These are phyloP conservation scores for Spermophilus dauricus DNA, from an alignment of 2,113 vertebrate genomes.

Conservation along the genomic window DNA sequence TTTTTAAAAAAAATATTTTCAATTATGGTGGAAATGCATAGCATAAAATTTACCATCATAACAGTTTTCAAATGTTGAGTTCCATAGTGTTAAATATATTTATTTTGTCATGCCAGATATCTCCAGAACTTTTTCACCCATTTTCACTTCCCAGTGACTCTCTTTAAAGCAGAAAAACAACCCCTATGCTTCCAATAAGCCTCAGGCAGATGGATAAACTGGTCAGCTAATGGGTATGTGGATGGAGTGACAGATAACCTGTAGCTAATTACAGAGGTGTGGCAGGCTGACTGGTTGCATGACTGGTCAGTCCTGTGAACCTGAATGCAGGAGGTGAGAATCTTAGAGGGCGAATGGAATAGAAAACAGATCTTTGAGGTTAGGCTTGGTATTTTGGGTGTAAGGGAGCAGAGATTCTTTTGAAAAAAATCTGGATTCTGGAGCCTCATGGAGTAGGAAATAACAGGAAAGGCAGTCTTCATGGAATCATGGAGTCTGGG, in stretches of 20 bases:
- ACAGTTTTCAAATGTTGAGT: neutral
- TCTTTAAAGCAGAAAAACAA: neutral
- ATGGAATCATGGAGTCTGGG: neutral
- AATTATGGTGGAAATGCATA: neutral
- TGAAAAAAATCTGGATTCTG: neutral
- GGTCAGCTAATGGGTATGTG: neutral
- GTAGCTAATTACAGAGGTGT: neutral
- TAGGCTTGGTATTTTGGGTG: neutral
- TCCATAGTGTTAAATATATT: neutral
- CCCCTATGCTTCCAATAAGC: neutral
- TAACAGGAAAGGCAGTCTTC: neutral
- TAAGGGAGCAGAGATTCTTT: neutral
- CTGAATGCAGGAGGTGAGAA: neutral
- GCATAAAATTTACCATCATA: neutral
- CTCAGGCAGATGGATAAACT: neutral
- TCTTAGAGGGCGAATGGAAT: neutral
- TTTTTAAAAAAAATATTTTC: constrained; percentile 42
- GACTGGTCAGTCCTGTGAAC: neutral
- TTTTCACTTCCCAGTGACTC: neutral
- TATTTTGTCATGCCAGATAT: neutral
- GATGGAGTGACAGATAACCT: neutral
- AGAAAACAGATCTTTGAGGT: neutral
- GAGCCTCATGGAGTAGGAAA: neutral
- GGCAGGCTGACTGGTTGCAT: neutral
- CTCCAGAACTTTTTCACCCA: neutral